Base-by-base conservation (phyloP, 2,113 vertebrate species). In the Actenoides hombroni region DNA sequence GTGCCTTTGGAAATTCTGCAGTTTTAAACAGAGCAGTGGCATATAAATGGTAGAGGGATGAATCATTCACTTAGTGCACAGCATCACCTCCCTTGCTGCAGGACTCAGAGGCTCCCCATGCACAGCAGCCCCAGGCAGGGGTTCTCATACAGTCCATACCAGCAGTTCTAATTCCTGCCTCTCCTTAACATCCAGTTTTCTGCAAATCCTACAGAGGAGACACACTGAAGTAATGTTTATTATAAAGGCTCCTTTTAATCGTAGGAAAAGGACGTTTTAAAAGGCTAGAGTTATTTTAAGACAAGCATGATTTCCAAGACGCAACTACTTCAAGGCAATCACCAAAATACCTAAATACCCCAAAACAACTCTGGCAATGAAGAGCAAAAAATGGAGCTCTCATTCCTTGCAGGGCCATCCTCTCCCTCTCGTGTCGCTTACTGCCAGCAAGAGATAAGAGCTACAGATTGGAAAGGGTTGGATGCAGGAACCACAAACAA, bases 371-470 rank as follows among this genome's bases (percentile, higher is more conserved):
- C 2, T 2, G 65, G 57, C 40, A 61, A 60, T 0, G 1, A 73
- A 33, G 24, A 82, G 73, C n/a, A 81, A 14, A 83, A 67, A 15
- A 51, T 7, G 4, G 56, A 94, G 81, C 54, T 49, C 60, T 92
- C 51, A 1, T n/a, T 86, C 64, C 46, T 70, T 2, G 1, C 69
- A 67, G 77, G 54, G 73, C 64, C 13, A 0, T 37, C 49, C 60
- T 78, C 56, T 91, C 60, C 46, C 69, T 64, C 35, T 44, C 5
- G 0, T 7, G 21, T n/a, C 2, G 0, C 91, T 69, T 42, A 39
- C 39, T 82, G 84, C 54, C 37, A 53, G 9, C 8, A 24, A 51
- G 85, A 95, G 92, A 85, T 88, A 88, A 95, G 44, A 88, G 78
- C 63, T 49, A 19, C 31, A 70, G 87, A 49, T 53, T 25, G 78